Percentiles rank a stretch among this genome's conserved stretches.
phyloP scores from a whole-genome alignment of 2,797 vertebrate genomes.

The Macrochelys suwanniensis region DNA sequence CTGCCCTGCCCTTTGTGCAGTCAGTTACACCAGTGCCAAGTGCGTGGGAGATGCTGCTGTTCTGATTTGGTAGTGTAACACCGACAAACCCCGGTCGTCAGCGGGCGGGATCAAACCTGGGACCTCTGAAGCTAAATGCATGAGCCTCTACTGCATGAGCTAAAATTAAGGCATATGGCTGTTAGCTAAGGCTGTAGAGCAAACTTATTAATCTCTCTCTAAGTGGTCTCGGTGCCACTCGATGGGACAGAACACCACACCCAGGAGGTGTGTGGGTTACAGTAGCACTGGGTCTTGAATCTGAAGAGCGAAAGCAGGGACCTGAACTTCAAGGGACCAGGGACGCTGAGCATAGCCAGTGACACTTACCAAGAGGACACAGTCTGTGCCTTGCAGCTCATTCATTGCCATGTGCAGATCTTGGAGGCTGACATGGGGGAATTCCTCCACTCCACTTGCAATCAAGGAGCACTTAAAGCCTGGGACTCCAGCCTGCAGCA shows the following conservation, averaged over 20 bases:
- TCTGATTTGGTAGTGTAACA: not conserved
- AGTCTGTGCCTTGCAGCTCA: slow-evolving; percentile 85
- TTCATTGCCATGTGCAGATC: slow-evolving; percentile 86
- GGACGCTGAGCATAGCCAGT: not conserved
- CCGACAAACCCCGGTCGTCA: no score
- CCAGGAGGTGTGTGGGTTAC: no score
- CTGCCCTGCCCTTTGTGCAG: not conserved
- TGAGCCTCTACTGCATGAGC: no score
- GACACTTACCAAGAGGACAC: slow-evolving; percentile 85
- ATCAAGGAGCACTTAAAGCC: slow-evolving; percentile 92
- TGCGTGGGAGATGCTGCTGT: not conserved
- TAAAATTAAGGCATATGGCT: no score
- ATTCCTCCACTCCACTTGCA: slow-evolving; percentile 88
- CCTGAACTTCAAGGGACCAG: not conserved
- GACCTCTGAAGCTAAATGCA: no score
- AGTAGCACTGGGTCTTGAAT: not conserved
- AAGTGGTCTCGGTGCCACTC: no score
- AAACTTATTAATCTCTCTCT: no score
- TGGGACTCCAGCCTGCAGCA: slow-evolving; percentile 86
- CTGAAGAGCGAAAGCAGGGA: not conserved
- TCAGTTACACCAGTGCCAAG: not conserved
- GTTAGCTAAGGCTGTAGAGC: no score
- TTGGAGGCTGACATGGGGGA: slow-evolving; percentile 82
- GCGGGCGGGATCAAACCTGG: no score
- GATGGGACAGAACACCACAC: no score